Evolutionary conservation across 2,888 invertebrate species (phyloP).

Genomic region (Athalia circularis): DNA sequence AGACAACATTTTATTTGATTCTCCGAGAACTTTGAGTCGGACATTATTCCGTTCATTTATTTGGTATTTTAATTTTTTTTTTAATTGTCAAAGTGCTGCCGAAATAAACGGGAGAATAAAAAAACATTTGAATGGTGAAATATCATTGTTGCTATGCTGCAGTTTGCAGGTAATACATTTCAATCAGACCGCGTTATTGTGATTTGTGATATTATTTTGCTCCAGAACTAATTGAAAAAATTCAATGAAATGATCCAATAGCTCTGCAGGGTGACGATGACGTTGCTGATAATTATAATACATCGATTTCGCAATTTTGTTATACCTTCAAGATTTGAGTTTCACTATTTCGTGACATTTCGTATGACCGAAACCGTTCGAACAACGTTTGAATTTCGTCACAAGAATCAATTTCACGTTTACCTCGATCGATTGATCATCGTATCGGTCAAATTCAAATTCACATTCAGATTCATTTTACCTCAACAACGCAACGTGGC

Average conservation of each 20-base stretch:
- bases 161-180: too few relatives aligned
- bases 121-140: too few relatives aligned
- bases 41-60: too few relatives aligned
- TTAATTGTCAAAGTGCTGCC: too few relatives aligned
- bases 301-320: background rate
- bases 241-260: background rate
- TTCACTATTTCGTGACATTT: background rate
- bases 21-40: too few relatives aligned
- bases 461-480: background rate
- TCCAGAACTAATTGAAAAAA: background rate
- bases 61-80: too few relatives aligned
- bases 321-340: background rate
- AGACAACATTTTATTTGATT: too few relatives aligned
- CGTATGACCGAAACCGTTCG: background rate
- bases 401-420: conserved; percentile 18
- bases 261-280: too few relatives aligned
- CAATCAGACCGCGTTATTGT: too few relatives aligned
- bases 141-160: too few relatives aligned
- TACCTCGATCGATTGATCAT: background rate
- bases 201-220: too few relatives aligned
- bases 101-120: too few relatives aligned
- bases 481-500: background rate
- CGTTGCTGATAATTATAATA: conserved; percentile 5
- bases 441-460: conserved; percentile 18
- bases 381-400: background rate